Evolutionary conservation across 1,140 invertebrate species (phyloP).

Genomic region (Drosophila takahashii): DNA sequence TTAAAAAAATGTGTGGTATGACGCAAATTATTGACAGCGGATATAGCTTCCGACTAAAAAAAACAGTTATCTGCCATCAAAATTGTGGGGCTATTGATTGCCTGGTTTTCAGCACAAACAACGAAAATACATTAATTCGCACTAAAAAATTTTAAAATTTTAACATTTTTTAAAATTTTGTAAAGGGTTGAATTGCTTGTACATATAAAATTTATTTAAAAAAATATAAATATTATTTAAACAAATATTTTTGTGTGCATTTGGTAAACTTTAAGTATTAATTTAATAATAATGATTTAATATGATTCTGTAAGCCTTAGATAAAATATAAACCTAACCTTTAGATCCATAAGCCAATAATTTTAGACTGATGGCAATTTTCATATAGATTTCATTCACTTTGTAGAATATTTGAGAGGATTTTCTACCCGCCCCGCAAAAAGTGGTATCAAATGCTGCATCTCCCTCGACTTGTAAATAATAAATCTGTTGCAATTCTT

Average conservation of each 20-base stretch:
- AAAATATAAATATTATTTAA: too few species aligned
- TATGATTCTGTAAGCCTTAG: too few species aligned
- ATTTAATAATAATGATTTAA: too few species aligned
- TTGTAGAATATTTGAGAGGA: slow-evolving; percentile 12
- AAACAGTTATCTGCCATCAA: background rate
- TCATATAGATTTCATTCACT: slow-evolving; percentile 14
- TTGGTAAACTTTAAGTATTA: too few species aligned
- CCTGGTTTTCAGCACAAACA: too few species aligned
- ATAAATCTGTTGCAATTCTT: slow-evolving; percentile 57
- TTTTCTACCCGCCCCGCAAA: slow-evolving; percentile 9
- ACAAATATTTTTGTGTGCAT: too few species aligned
- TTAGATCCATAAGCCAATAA: background rate
- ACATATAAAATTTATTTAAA: too few species aligned
- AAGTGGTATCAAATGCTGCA: slow-evolving; percentile 35
- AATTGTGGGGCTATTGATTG: background rate
- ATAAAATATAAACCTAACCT: too few species aligned
- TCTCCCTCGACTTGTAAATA: slow-evolving; percentile 43
- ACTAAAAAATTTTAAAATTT: too few species aligned
- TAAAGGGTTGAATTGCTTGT: too few species aligned
- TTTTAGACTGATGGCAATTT: background rate
- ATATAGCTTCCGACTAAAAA: background rate
- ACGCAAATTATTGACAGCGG: background rate
- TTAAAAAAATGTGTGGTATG: background rate
- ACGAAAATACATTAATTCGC: too few species aligned
- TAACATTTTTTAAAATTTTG: too few species aligned